Conservation (phyloP, 2,888 invertebrate species). For the Acronicta alni region DNA sequence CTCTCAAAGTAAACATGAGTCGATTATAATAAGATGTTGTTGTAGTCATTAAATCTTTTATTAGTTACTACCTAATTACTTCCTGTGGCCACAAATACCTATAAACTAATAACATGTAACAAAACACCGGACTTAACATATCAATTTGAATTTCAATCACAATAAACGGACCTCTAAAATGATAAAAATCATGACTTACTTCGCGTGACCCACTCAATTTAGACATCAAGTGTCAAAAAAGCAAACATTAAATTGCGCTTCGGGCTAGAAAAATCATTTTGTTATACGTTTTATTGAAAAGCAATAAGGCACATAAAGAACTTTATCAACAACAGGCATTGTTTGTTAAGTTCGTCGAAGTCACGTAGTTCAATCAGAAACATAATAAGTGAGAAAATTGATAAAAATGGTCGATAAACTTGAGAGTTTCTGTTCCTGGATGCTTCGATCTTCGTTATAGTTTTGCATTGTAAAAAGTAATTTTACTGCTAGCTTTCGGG, state of each 20-base stretch:
- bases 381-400: conserved; percentile 53
- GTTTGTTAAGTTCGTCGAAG: conserved; percentile 27
- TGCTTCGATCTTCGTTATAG: conserved; percentile 23
- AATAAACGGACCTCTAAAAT: conserved; percentile 37
- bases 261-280: conserved; percentile 9
- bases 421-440: conserved; percentile 34
- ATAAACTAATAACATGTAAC: conserved; percentile 54
- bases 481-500: conserved; percentile 30
- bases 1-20: conserved; percentile 18
- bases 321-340: conserved; percentile 34
- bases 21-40: conserved; percentile 9
- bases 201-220: conserved; percentile 47
- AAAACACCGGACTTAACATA: conserved; percentile 55
- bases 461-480: conserved; percentile 28
- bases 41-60: conserved; percentile 16
- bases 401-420: conserved; percentile 46
- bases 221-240: conserved; percentile 56
- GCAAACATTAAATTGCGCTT: conserved; percentile 28
- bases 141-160: conserved; percentile 55
- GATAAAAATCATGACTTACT: conserved; percentile 39
- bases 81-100: conserved; percentile 20
- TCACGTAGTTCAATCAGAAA: conserved; percentile 60
- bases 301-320: conserved; percentile 36
- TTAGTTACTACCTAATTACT: conserved; percentile 40
- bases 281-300: conserved; percentile 42